Conservation (phyloP, 2,113 vertebrate species). For the Pluvialis apricaria region DNA sequence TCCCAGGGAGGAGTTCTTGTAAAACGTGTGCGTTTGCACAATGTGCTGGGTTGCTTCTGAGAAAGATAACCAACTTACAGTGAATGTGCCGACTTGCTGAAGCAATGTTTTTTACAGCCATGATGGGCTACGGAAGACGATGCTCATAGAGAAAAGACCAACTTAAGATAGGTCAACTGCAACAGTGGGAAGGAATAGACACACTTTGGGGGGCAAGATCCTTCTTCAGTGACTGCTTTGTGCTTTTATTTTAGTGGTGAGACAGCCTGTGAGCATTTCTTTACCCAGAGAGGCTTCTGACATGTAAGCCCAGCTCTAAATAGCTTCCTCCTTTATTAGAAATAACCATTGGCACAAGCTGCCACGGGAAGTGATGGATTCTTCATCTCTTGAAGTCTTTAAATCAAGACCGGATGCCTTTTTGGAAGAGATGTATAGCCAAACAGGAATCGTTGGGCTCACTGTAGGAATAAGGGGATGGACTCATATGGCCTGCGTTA, state of each 20-base stretch:
- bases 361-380: slow-evolving; percentile 57
- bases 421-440: background rate
- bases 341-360: slow-evolving; percentile 44
- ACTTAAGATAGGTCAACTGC: background rate
- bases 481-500: slow-evolving; percentile 52
- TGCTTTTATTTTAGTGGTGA: background rate
- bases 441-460: background rate
- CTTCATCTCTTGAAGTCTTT: slow-evolving; percentile 45
- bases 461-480: background rate
- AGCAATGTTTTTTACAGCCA: background rate
- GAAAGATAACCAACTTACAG: background rate
- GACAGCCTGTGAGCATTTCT: background rate
- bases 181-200: background rate
- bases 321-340: slow-evolving; percentile 20
- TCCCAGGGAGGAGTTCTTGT: background rate
- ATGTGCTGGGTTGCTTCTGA: background rate
- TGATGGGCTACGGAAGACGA: rapidly evolving
- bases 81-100: background rate
- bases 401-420: slow-evolving; percentile 52
- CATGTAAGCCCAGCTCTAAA: background rate
- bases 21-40: background rate
- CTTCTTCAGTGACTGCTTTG: background rate
- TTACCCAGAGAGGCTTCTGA: background rate
- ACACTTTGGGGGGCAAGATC: background rate
- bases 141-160: background rate